These are phyloP conservation scores for Hesperia comma DNA, from an alignment of 2,888 invertebrate species.

Conservation along the genomic window DNA sequence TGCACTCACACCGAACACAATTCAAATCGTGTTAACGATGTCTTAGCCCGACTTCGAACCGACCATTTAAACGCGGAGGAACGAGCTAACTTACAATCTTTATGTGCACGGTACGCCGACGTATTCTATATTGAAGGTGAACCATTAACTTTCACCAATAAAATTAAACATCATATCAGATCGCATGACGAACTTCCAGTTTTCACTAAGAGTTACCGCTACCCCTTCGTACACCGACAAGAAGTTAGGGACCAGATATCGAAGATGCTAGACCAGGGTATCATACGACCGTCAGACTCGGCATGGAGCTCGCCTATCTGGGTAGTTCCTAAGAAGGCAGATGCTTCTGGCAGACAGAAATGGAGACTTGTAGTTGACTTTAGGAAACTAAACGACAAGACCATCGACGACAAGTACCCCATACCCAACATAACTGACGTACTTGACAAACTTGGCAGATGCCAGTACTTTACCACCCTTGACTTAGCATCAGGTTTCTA, in stretches of 20 bases:
- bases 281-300: conserved; percentile 38
- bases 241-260: conserved; percentile 36
- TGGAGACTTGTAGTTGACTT: conserved; percentile 45
- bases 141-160: conserved; percentile 24
- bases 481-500: conserved; percentile 43
- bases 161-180: conserved; percentile 34
- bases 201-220: conserved; percentile 38
- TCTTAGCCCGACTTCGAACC: conserved; percentile 1
- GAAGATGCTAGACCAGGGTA: conserved; percentile 39
- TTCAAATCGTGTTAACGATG: neutral
- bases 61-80: neutral
- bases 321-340: conserved; percentile 37
- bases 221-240: conserved; percentile 34
- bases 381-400: conserved; percentile 42
- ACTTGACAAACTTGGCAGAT: conserved; percentile 41
- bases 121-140: conserved; percentile 35
- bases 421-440: conserved; percentile 41
- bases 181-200: conserved; percentile 36
- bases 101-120: conserved; percentile 23
- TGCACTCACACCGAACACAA: too few relatives aligned
- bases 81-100: conserved; percentile 6
- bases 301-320: conserved; percentile 39
- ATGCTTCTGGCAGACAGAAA: conserved; percentile 36
- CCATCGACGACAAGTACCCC: conserved; percentile 39
- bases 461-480: conserved; percentile 42